Evolutionary conservation across 2,888 invertebrate genomes (phyloP), one percentile per base, ranked within the genome.

Genomic region (Oxystoma pomonae): DNA sequence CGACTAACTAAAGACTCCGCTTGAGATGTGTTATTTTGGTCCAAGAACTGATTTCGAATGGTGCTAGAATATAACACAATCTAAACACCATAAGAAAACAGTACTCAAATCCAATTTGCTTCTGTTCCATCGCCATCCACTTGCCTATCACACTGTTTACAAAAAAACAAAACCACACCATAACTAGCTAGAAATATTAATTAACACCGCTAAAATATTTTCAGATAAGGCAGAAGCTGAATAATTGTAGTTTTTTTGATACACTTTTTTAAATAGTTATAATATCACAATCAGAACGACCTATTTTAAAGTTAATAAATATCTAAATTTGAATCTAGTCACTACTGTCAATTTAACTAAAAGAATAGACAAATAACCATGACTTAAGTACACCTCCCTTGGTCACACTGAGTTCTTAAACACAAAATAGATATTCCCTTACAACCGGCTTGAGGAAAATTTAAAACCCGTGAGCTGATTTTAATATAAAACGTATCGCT

Each of bases 31-130:
- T 12, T 35, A 35, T 22, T 66, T 58, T 63, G 71, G 67, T 66
- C 62, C 59, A 80, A 81, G 81, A 80, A 81, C 81, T 81, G 81
- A 80, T 87, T 87, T 87, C 86, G 85, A 86, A 87, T 87, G 87
- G 87, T 87, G 87, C 87, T 87, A 87, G 87, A 87, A 80, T 80
- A 80, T 75, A 68, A 69, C 69, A 75, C 71, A 72, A 84, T 86
- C 86, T 85, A 82, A 75, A 80, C 87, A 86, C 87, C 82, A 85
- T 82, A 84, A 84, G 84, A 87, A 87, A 85, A 80, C 87, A 87
- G 87, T 86, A 81, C 83, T 83, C 86, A 70, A 71, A 71, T 65
- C 70, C 70, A 70, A 75, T 7, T 53, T n/a, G 50, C n/a, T 50
- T n/a, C n/a, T n/a, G n/a, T n/a, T 35, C 12, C 35, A 35, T 3